A percentile compares a stretch with the other conserved stretches of the same genome.
Conservation (phyloP, 2,797 vertebrate genomes). For the Enteromius unitaeniatus region DNA sequence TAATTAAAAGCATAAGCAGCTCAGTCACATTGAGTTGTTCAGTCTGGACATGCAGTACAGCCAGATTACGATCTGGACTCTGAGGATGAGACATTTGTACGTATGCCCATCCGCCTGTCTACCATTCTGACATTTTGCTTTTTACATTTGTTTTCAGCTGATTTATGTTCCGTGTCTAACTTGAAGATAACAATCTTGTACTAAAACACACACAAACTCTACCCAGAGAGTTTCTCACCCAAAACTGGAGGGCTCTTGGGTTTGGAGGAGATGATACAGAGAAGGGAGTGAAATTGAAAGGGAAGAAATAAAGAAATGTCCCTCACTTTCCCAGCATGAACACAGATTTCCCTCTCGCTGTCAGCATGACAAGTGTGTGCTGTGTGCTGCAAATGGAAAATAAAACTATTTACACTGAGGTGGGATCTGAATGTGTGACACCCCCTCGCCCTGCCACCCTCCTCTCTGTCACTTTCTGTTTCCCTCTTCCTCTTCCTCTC, state of each 20-base stretch:
- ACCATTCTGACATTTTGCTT: background rate
- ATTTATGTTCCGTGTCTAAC: slow-evolving; percentile 9
- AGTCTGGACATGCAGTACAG: background rate
- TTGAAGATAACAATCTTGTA: slow-evolving; percentile 8
- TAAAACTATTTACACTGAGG: slow-evolving; percentile 54
- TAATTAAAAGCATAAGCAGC: background rate
- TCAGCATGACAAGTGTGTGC: slow-evolving; percentile 56
- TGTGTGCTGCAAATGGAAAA: slow-evolving; percentile 58
- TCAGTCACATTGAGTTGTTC: background rate
- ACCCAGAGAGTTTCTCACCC: background rate
- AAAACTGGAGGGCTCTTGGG: background rate
- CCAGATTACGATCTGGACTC: slow-evolving; percentile 7
- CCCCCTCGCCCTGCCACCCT: slow-evolving; percentile 1
- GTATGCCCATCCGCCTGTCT: background rate
- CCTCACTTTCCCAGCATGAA: slow-evolving; percentile 27
- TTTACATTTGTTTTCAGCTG: slow-evolving; percentile 8
- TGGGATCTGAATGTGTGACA: slow-evolving; percentile 26
- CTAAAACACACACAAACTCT: slow-evolving; percentile 23
- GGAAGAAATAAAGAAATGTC: slow-evolving; percentile 27
- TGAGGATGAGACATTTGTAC: background rate
- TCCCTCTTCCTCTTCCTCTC: background rate
- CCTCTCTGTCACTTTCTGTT: background rate
- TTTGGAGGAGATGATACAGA: slow-evolving; percentile 5
- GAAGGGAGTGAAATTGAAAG: slow-evolving; percentile 43
- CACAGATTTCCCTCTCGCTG: slow-evolving; percentile 22